Percentiles rank a stretch among this genome's conserved stretches.
phyloP scores from a whole-genome alignment of 1,140 invertebrate species.

The Pararge aegeria region DNA sequence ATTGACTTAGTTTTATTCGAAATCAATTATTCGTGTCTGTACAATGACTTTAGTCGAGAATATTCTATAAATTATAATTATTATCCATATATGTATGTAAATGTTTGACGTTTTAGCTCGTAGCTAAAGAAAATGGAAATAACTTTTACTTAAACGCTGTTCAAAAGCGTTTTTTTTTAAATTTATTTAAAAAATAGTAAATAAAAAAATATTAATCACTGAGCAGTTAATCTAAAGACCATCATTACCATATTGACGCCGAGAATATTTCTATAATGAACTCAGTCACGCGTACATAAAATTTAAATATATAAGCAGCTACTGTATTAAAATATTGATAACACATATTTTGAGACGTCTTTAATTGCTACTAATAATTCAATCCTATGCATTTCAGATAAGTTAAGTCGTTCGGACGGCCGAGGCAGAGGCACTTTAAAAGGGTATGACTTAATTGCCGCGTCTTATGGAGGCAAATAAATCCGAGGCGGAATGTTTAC shows the following conservation, averaged over 20 bases:
- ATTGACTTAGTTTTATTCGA: too few species aligned
- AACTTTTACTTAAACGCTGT: too few species aligned
- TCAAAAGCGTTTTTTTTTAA: too few species aligned
- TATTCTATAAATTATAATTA: too few species aligned
- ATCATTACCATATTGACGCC: constrained; percentile 53
- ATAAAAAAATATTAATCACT: constrained; percentile 24
- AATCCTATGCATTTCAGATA: constrained; percentile 69
- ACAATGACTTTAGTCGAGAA: too few species aligned
- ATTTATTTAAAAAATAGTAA: too few species aligned
- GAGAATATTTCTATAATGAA: constrained; percentile 67
- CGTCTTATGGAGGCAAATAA: constrained; percentile 58
- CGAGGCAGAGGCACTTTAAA: constrained; percentile 42
- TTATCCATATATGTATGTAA: too few species aligned
- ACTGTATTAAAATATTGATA: constrained; percentile 78
- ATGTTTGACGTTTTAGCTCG: too few species aligned
- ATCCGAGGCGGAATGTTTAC: constrained; percentile 53
- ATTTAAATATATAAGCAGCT: constrained; percentile 75
- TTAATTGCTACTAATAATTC: constrained; percentile 76
- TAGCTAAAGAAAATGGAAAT: too few species aligned
- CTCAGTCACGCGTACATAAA: constrained; percentile 71
- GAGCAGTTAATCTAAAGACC: constrained; percentile 31
- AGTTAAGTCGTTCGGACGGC: constrained; percentile 53
- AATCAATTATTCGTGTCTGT: too few species aligned
- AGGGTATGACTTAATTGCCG: constrained; percentile 66
- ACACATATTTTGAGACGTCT: constrained; percentile 68